Evolutionary conservation across 1,140 invertebrate genomes (phyloP).

Genomic region (Neomicropteryx cornuta): DNA sequence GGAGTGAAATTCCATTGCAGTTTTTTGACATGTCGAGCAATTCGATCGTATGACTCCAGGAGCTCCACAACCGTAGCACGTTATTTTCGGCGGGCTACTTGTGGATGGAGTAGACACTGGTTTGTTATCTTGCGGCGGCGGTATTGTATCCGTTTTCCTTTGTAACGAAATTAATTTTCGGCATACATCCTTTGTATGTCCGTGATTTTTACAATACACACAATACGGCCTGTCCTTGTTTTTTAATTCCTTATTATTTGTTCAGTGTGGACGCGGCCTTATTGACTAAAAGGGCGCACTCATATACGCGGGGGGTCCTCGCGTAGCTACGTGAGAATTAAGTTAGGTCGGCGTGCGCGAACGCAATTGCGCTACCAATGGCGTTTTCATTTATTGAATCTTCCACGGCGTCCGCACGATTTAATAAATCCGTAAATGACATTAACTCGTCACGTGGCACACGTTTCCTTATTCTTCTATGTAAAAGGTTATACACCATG

Average conservation of each 20-base stretch:
- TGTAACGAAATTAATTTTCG: background rate
- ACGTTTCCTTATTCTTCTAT: constrained; percentile 11
- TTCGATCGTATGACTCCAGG: constrained; percentile 4
- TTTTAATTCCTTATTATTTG: background rate
- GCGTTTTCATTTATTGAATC: background rate
- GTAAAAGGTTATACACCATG: constrained; percentile 9
- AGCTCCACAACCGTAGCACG: constrained; percentile 5
- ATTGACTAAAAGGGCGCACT: background rate
- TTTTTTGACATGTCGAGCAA: constrained; percentile 4
- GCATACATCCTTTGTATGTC: background rate
- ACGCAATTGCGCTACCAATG: background rate
- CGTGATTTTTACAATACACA: background rate
- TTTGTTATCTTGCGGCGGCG: background rate
- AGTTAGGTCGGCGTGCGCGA: background rate
- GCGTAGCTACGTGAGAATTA: background rate
- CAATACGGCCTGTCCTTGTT: background rate
- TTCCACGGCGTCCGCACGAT: constrained; percentile 1
- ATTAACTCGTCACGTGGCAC: constrained; percentile 4
- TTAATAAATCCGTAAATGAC: constrained; percentile 2
- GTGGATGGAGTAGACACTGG: too few species aligned
- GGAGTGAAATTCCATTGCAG: background rate
- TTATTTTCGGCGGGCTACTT: constrained; percentile 1
- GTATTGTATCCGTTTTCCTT: background rate
- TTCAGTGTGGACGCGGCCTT: background rate
- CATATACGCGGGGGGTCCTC: background rate